A percentile compares a stretch with the other conserved stretches of the same genome.
Conservation (phyloP, 2,888 invertebrate genomes). For the Ormyrus nitidulus region DNA sequence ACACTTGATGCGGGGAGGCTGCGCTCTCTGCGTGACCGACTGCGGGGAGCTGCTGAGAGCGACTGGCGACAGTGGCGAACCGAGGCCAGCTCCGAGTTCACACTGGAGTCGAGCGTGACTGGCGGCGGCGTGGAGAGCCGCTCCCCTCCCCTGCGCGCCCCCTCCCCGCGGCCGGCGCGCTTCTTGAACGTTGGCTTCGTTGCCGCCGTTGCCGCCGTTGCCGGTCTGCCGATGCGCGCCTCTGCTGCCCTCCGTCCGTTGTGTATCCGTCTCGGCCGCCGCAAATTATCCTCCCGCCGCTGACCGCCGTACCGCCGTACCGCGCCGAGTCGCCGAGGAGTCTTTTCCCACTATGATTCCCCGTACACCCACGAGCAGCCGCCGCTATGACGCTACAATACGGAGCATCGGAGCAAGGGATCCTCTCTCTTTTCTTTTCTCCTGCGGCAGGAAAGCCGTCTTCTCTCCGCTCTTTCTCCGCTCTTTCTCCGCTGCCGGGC, state of each 20-base stretch:
- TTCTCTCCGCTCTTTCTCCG: background rate
- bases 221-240: constrained; percentile 8
- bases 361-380: constrained; percentile 59
- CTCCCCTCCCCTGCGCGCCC: background rate
- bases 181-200: constrained; percentile 22
- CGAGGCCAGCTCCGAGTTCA: constrained; percentile 50
- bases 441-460: background rate
- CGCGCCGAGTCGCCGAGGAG: constrained; percentile 36
- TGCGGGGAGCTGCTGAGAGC: constrained; percentile 49
- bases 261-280: constrained; percentile 48
- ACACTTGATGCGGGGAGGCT: background rate
- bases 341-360: constrained; percentile 58
- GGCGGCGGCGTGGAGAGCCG: constrained; percentile 17
- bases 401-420: constrained; percentile 25
- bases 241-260: background rate
- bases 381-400: constrained; percentile 57
- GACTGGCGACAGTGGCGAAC: constrained; percentile 47
- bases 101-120: constrained; percentile 44
- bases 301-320: constrained; percentile 34
- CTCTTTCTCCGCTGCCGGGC: background rate
- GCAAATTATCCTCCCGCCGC: constrained; percentile 65
- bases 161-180: background rate
- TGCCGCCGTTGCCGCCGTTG: background rate
- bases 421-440: no score
- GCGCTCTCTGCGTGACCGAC: constrained; percentile 33